phyloP scores from a whole-genome alignment of 2,888 invertebrate species.

The Selenia dentaria region DNA sequence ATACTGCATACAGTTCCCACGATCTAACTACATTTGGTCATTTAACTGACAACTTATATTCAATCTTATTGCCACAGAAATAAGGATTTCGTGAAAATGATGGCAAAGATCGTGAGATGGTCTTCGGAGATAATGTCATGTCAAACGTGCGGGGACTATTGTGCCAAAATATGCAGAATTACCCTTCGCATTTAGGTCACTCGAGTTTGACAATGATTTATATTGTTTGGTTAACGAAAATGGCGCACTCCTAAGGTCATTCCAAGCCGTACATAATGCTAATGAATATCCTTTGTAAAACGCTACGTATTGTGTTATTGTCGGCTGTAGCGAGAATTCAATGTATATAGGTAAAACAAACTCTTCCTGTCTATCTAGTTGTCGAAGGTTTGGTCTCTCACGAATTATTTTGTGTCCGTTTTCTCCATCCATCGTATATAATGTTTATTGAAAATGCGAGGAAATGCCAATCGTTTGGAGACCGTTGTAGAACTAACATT shows the following conservation, averaged over 20 bases:
- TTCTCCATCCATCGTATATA: no score
- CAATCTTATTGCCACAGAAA: conserved; percentile 16
- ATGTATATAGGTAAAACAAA: not conserved
- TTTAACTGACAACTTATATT: conserved; percentile 15
- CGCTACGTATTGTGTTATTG: not conserved
- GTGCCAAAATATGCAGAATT: conserved; percentile 34
- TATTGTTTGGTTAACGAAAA: conserved; percentile 19
- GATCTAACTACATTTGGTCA: conserved; percentile 17
- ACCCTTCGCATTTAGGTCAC: conserved; percentile 34
- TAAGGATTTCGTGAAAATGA: conserved; percentile 12
- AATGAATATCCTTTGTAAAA: not conserved
- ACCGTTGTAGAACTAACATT: no score
- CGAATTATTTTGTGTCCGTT: no score
- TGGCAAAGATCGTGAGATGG: conserved; percentile 45
- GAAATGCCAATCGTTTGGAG: no score
- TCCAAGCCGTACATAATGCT: not conserved
- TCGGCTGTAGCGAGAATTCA: not conserved
- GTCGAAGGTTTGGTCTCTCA: not conserved
- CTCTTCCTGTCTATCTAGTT: not conserved
- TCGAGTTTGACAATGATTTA: conserved; percentile 24
- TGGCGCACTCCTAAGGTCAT: conserved; percentile 7
- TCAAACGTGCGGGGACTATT: conserved; percentile 57
- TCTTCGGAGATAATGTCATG: conserved; percentile 60
- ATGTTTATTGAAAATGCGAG: no score
- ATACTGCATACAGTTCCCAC: conserved; percentile 31